Conservation (phyloP, 2,888 invertebrate species). For the Spisula subtruncata region DNA sequence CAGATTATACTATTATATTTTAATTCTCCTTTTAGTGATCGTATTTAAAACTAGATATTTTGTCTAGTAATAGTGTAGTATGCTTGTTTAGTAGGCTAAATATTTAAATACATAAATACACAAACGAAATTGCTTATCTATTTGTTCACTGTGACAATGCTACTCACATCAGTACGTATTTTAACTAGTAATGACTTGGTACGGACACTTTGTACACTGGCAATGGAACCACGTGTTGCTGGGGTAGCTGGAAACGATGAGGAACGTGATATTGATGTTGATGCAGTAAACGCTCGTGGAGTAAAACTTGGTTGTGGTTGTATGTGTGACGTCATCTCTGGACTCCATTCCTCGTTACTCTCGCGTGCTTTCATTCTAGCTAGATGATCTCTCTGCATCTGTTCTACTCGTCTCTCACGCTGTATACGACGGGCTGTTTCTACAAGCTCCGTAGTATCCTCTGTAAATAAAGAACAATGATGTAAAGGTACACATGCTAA, state of each 20-base stretch:
- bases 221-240: constrained; percentile 66
- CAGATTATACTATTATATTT: too few species aligned
- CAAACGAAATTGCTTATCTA: too few species aligned
- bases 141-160: too few species aligned
- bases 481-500: too few species aligned
- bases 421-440: constrained; percentile 76
- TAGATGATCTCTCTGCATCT: constrained; percentile 63
- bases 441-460: constrained; percentile 73
- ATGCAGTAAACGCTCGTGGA: constrained; percentile 50
- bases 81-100: too few species aligned
- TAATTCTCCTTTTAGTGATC: too few species aligned
- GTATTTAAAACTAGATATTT: too few species aligned
- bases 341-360: constrained; percentile 59
- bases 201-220: constrained; percentile 68
- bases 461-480: constrained; percentile 38
- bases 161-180: constrained; percentile 74
- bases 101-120: too few species aligned
- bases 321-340: constrained; percentile 23
- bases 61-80: too few species aligned
- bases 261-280: constrained; percentile 49
- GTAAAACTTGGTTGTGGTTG: constrained; percentile 23
- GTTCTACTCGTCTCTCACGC: constrained; percentile 70
- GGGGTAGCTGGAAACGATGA: constrained; percentile 55
- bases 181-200: constrained; percentile 75
- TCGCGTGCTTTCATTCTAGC: constrained; percentile 56